These are phyloP conservation scores for Hydractinia symbiolongicarpus DNA, from an alignment of 30 jellyfish, hydroid and myxozoan species.

Conservation along the genomic window DNA sequence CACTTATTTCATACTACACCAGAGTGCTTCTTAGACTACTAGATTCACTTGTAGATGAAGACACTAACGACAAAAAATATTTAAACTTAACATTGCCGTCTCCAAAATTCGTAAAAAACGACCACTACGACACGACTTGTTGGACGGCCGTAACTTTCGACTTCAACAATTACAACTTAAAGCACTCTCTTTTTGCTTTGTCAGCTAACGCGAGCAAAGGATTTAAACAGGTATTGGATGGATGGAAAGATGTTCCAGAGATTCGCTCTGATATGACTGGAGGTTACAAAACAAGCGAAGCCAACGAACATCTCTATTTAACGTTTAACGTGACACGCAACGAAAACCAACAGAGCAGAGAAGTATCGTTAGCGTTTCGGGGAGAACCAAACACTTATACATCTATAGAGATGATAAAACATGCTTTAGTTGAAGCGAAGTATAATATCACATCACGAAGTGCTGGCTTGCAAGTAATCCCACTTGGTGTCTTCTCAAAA, in stretches of 20 bases:
- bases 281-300: constrained; percentile 20
- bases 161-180: constrained; percentile 25
- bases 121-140: constrained; percentile 34
- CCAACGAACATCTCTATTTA: too few relatives aligned
- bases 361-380: too few relatives aligned
- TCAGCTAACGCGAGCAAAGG: constrained; percentile 39
- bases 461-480: too few relatives aligned
- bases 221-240: constrained; percentile 40
- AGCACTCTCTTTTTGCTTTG: constrained; percentile 58
- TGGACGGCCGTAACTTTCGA: constrained; percentile 80
- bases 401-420: too few relatives aligned
- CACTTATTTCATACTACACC: constrained; percentile 45
- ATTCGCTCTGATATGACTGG: constrained; percentile 62
- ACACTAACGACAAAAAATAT: background rate
- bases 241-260: constrained; percentile 43
- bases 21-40: background rate
- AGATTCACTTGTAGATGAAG: background rate
- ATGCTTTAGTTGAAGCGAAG: too few relatives aligned
- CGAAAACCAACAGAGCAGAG: too few relatives aligned
- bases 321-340: too few relatives aligned
- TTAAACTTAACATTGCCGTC: background rate
- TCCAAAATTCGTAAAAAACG: background rate
- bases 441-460: too few relatives aligned
- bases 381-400: too few relatives aligned
- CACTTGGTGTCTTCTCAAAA: too few relatives aligned